Evolutionary conservation across 2,113 vertebrate species (phyloP), one percentile per base, ranked within the genome.

Genomic region (Chionodraco myersi): DNA sequence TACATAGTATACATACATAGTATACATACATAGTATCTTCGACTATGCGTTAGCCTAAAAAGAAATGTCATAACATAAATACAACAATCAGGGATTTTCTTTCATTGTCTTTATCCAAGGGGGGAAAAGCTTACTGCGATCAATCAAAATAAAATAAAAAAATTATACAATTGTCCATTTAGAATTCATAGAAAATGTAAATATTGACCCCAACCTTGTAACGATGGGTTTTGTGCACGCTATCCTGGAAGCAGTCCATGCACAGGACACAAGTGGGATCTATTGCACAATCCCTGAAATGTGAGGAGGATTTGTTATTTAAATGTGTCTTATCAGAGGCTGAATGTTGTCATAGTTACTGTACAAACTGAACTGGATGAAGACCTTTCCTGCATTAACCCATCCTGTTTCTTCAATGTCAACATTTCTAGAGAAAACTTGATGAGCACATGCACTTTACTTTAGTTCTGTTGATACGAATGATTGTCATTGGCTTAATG

Each of bases 261-360:
- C 98, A 99, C 49, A 99, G 95, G 7, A 99, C 98, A 94, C 98
- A 99, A 3, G 98, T 99, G 79, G 97, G 97, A 93, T 99, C 98
- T 93, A 99, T 98, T 75, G 98, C 98, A 95, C 98, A 99, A 83
- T 99, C 98, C 89, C 98, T 99, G 94, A 74, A 96, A 95, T 76
- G 10, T 53, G 21, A 58, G 65, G 71, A 59, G 4, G 15, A 67
- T 3, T 47, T 49, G 65, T 75, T 49, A 56, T 13, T 30, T 44
- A 68, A 47, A 80, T 45, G 3, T 48, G 0, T 6, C 8, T 41
- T 10, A 23, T 59, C 23, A n/a, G 18, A 75, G 12, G 23, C n/a
- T 65, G 15, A 72, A 63, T 23, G 23, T 26, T 13, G n/a, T n/a
- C 67, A 4, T 9, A 8, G 12, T 59, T 48, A 34, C 54, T 60